Evolutionary conservation across 2,888 invertebrate species (phyloP), one percentile per base, ranked within the genome.

Genomic region (Cheilosia vulpina): DNA sequence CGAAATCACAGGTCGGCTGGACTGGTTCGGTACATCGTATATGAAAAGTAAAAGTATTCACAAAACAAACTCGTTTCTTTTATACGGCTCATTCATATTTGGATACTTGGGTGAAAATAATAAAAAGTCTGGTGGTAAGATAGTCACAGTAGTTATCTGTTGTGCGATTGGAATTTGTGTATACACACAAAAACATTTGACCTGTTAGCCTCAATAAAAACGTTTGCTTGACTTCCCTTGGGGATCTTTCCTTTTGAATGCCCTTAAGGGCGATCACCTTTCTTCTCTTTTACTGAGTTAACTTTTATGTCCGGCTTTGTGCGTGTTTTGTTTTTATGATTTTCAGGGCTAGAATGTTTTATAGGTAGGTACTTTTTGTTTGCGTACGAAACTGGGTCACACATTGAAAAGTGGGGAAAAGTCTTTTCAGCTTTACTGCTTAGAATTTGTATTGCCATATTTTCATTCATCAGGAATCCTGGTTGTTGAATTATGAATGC

Each of bases 31-130:
- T 58, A 15, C 15, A 45, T 15, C 45, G 6, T 21, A 50, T n/a
- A 47, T 72, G 68, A 52, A 84, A 84, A 84, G 79, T 84, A 84
- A 84, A 79, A 84, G 79, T 84, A 65, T 43, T 52, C 45, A 57
- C 53, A 38, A 47, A 60, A 38, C 38, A 43, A 57, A 55, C 53
- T 43, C 21, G 17, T 47, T 65, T 43, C 13, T 24, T 55, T 47
- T 47, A 19, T 17, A 15, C 63, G 17, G 47, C n/a, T 57, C 55
- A 31, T 45, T 38, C 38, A 27, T 41, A 34, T 41, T 15, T 38
- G 5, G 41, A 55, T 21, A 24, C 50, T 65, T 47, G 55, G 71
- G 55, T 72, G 77, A 77, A 77, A 72, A 82, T 60, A 72, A 66
- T 77, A 52, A 43, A 31, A 17, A 71, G 62, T 34, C 65, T 53